These are phyloP conservation scores for Arion vulgaris DNA, from an alignment of 1,140 invertebrate genomes.

Conservation along the genomic window DNA sequence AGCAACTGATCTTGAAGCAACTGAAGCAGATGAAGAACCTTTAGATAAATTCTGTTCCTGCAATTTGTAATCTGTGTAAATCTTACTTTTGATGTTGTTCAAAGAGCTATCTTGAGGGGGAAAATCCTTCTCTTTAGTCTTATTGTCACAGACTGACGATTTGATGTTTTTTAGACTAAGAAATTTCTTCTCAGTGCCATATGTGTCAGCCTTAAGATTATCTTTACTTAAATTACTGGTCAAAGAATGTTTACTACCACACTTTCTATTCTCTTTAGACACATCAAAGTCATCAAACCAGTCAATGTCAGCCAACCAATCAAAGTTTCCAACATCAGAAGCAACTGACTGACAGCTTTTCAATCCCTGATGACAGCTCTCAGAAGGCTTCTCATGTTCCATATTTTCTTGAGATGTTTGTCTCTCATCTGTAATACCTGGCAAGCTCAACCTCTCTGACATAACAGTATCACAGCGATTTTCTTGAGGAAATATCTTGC, in stretches of 20 bases:
- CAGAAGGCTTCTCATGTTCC: background rate
- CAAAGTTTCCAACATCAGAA: constrained; percentile 1
- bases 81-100: background rate
- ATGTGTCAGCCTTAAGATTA: background rate
- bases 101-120: background rate
- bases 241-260: background rate
- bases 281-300: background rate
- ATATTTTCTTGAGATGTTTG: background rate
- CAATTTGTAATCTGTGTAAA: background rate
- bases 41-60: background rate
- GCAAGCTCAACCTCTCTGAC: background rate
- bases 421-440: background rate
- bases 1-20: background rate
- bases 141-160: background rate
- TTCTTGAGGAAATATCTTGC: background rate
- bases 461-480: background rate
- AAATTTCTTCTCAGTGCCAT: background rate
- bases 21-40: background rate
- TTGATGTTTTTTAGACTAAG: background rate
- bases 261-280: background rate
- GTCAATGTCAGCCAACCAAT: background rate
- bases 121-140: background rate
- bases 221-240: background rate
- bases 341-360: background rate
- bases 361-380: background rate